Conservation (phyloP, 2,113 vertebrate genomes). For the Ciconia stormi region DNA sequence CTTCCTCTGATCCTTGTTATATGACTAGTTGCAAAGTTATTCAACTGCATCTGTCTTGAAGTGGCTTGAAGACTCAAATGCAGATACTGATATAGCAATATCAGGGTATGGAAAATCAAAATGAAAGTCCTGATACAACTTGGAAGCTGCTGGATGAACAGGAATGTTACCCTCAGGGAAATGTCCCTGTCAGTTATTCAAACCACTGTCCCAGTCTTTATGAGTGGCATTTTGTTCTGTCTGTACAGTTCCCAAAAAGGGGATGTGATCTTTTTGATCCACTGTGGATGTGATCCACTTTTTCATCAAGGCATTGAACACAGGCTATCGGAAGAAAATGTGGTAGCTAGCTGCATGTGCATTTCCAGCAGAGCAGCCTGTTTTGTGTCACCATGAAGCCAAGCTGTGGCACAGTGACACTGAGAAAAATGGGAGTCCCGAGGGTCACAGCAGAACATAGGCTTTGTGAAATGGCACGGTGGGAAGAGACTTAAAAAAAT, state of each 20-base stretch:
- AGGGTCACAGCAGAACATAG: background rate
- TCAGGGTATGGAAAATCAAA: background rate
- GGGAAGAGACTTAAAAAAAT: background rate
- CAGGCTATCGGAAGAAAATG: background rate
- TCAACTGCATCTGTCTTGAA: background rate
- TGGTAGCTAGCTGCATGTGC: background rate
- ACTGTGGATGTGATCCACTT: background rate
- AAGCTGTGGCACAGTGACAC: background rate
- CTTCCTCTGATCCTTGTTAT: background rate
- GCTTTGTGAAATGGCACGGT: background rate
- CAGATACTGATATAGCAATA: background rate
- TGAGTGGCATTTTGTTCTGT: background rate
- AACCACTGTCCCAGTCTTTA: background rate
- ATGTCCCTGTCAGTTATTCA: background rate
- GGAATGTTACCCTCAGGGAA: background rate
- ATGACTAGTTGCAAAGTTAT: background rate
- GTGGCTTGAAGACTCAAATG: background rate
- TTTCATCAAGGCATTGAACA: background rate
- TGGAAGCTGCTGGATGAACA: background rate
- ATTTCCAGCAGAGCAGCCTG: background rate
- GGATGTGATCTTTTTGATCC: background rate
- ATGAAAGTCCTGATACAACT: background rate
- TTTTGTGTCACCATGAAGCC: background rate
- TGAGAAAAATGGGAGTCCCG: accelerated
- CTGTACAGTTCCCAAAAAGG: background rate